phyloP scores from a whole-genome alignment of 2,888 invertebrate species.

The Drosophila rubida region DNA sequence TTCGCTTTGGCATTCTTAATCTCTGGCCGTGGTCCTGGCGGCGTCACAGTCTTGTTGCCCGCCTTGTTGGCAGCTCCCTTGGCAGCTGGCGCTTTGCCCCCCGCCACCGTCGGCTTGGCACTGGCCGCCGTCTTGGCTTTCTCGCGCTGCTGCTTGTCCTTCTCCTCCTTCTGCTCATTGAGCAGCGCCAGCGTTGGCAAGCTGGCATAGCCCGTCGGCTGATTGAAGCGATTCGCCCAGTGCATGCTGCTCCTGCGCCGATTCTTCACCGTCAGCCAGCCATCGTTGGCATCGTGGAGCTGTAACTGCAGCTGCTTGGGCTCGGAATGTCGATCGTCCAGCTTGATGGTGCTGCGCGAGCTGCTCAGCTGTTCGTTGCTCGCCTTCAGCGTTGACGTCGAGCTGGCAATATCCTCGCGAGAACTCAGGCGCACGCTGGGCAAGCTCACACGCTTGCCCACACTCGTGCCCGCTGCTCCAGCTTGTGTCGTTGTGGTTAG shows the following conservation, averaged over 20 bases:
- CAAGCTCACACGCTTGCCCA: slow-evolving; percentile 32
- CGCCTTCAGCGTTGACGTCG: slow-evolving; percentile 84
- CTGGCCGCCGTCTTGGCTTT: slow-evolving; percentile 22
- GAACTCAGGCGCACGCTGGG: slow-evolving; percentile 44
- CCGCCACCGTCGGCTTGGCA: background rate
- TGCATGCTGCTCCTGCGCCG: slow-evolving; percentile 89
- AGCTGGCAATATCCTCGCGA: slow-evolving; percentile 83
- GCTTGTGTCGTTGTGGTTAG: slow-evolving; percentile 6
- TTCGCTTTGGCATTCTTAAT: slow-evolving; percentile 84
- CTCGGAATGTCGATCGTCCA: slow-evolving; percentile 79
- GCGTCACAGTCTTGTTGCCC: slow-evolving; percentile 41
- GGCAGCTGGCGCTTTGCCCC: slow-evolving; percentile 3
- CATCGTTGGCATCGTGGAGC: slow-evolving; percentile 86
- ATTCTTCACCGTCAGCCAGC: slow-evolving; percentile 96
- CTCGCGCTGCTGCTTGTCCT: slow-evolving; percentile 68
- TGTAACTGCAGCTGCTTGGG: slow-evolving; percentile 75
- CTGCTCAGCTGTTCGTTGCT: slow-evolving; percentile 83
- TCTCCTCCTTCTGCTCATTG: slow-evolving; percentile 82
- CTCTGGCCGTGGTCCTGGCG: slow-evolving; percentile 73
- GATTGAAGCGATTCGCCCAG: slow-evolving; percentile 91
- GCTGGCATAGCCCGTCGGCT: slow-evolving; percentile 93
- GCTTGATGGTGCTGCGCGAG: slow-evolving; percentile 73
- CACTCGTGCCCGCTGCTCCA: slow-evolving; percentile 19
- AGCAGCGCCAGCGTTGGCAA: slow-evolving; percentile 89
- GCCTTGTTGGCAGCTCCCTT: slow-evolving; percentile 32